A percentile compares a stretch with the other conserved stretches of the same genome.
phyloP scores from a whole-genome alignment of 2,888 invertebrate genomes.

The Litoditis marina region DNA sequence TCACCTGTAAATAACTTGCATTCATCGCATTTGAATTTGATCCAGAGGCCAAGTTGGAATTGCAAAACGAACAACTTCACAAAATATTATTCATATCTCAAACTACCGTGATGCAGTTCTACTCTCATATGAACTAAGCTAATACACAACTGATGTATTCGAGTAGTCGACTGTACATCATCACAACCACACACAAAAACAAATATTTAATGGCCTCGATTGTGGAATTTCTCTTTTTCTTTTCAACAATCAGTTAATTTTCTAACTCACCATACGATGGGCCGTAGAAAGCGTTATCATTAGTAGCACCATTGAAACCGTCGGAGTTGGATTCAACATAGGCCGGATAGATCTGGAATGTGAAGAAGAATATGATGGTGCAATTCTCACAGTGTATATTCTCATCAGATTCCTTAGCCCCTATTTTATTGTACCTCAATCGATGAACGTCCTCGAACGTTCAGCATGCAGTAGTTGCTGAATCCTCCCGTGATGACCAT shows the following conservation, averaged over 20 bases:
- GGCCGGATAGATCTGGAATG: slow-evolving; percentile 25
- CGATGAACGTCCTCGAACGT: slow-evolving; percentile 37
- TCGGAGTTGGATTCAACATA: slow-evolving; percentile 33
- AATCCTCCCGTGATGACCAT: slow-evolving; percentile 24
- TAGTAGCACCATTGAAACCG: slow-evolving; percentile 36
- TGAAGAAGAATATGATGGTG: no score
- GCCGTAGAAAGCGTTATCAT: slow-evolving; percentile 42
- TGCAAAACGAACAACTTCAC: no score
- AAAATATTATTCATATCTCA: neutral
- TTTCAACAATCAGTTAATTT: neutral
- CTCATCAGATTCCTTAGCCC: no score
- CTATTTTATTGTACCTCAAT: slow-evolving; percentile 23
- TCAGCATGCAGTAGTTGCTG: slow-evolving; percentile 35
- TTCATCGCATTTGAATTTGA: no score
- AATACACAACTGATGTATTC: no score
- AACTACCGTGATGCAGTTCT: no score
- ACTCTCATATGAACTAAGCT: no score
- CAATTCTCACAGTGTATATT: no score
- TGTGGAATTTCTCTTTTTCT: neutral
- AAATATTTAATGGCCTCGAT: neutral
- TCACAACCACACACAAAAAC: no score
- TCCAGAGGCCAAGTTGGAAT: no score
- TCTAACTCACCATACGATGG: slow-evolving; percentile 31
- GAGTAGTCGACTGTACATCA: no score
- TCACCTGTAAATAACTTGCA: slow-evolving; percentile 35